Evolutionary conservation across 1,140 invertebrate species (phyloP), one percentile per base, ranked within the genome.

Genomic region (Drosophila parvula): DNA sequence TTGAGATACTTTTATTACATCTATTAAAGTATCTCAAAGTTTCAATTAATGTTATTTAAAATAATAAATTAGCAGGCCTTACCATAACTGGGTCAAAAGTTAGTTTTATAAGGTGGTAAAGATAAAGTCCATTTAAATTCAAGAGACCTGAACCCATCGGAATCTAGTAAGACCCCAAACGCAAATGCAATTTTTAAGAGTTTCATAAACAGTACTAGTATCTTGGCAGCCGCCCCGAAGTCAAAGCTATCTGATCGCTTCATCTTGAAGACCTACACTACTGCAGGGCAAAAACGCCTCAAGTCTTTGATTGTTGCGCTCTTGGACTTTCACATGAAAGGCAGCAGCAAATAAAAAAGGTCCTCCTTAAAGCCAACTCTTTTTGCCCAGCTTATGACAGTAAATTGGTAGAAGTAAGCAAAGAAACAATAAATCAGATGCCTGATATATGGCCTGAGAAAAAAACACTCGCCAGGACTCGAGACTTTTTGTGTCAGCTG

Each of bases 221-320:
- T 18, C 44, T 65, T 50, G 48, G 48, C 28, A 11, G 45, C n/a
- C 12, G 28, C 5, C 12, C 45, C 18, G 14, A 12, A 65, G 18
- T 50, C 61, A 50, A 65, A 64, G 44, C 28, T 65, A 64, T 68
- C 64, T 34, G 28, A 50, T 51, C 30, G 27, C 62, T 68, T 68
- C 60, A 68, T 68, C 64, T 68, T 36, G 57, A 65, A 62, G 57
- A 65, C 57, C 61, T 50, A 18, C 64, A 64, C 64, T 65, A 64
- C 64, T 50, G 36, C 34, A 36, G 61, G 60, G 45, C 60, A 50
- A 65, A 65, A 64, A 62, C 47, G 34, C 30, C 28, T 43, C 11
- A 50, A 44, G 30, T 43, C 61, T 69, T 69, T 69, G 65, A 65
- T 69, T 69, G 18, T 69, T 43, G 45, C 65, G 65, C 61, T 53